Base-by-base conservation (phyloP, 2,888 invertebrate species). In the Epirrhoe alternata region DNA sequence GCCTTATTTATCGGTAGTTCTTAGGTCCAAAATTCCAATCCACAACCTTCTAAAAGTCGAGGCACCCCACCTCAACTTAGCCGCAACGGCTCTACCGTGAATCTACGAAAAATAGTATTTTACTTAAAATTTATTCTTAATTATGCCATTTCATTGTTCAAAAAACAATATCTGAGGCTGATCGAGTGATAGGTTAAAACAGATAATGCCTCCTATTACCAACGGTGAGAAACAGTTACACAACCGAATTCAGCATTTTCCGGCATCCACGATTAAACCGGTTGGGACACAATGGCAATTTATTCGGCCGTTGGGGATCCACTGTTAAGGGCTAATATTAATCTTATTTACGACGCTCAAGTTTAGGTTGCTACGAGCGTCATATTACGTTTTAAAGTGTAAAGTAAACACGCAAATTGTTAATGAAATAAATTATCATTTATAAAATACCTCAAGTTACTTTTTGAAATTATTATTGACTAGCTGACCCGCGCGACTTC, bases 321-420 rank as follows among this genome's bases (percentile, higher is more conserved):
- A 69, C 38, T 66, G 64, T 63, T 64, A 64, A 64, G 59, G 61
- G 57, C 61, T 56, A 68, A 66, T 64, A 68, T 72, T 64, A 68
- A 70, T 68, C 60, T 64, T 66, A 68, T 68, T 68, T 66, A 61
- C 58, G 64, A 61, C 59, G 62, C 51, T 68, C 63, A 12, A 24
- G 12, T 30, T 51, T 0, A 14, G 47, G 14, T 12, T 47, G 6
- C 6, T 16, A 6, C 7, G 5, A 16, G 6, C 16, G 47, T 16
- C 16, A 47, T 47, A 16, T 47, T 5, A 47, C 47, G 47, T 5
- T 2, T 1, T 14, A 42, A 42, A 42, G 10, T 42, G 38, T 12
- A 12, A 42, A 12, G 4, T 24, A 24, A 24, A 24, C 1, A 24
- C 3, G 24, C 24, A 24, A 24, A 24, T 24, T 24, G 24, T 24